phyloP scores from a whole-genome alignment of 1,140 invertebrate species.

The Pseudomyrmex pallidus region DNA sequence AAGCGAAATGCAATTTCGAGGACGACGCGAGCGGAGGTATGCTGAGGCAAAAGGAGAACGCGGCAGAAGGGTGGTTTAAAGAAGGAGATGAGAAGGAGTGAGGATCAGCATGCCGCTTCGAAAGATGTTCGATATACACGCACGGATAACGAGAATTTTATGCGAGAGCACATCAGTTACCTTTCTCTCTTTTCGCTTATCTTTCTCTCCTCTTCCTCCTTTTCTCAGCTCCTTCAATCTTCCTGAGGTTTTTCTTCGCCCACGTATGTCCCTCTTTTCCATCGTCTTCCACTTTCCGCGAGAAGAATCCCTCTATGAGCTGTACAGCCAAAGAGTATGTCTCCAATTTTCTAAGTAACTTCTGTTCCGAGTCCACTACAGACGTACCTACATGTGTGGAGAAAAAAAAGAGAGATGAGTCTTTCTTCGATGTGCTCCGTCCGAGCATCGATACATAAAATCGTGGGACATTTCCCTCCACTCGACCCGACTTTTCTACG shows the following conservation, averaged over 20 bases:
- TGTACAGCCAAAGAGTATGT: constrained; percentile 17
- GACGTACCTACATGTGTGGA: neutral
- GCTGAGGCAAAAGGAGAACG: neutral
- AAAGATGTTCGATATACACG: constrained; percentile 58
- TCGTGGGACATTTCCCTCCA: no score
- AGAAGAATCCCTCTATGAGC: constrained; percentile 41
- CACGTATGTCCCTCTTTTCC: constrained; percentile 12
- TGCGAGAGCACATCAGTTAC: constrained; percentile 41
- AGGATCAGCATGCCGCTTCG: constrained; percentile 52
- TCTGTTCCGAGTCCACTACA: neutral
- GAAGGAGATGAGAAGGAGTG: constrained; percentile 52
- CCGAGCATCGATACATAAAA: no score
- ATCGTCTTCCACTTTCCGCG: constrained; percentile 5
- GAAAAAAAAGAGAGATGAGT: neutral
- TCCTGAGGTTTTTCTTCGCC: constrained; percentile 14
- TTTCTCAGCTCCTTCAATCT: neutral
- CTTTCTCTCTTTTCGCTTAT: constrained; percentile 20
- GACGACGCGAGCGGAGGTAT: constrained; percentile 41
- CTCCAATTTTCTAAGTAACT: constrained; percentile 60
- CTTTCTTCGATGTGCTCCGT: no score
- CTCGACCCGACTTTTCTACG: no score
- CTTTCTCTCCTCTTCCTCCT: neutral
- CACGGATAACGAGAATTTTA: constrained; percentile 59
- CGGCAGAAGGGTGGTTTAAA: constrained; percentile 30
- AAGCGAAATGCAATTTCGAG: constrained; percentile 62